phyloP scores from a whole-genome alignment of 2,797 vertebrate species.

The Telmatherina bonti region DNA sequence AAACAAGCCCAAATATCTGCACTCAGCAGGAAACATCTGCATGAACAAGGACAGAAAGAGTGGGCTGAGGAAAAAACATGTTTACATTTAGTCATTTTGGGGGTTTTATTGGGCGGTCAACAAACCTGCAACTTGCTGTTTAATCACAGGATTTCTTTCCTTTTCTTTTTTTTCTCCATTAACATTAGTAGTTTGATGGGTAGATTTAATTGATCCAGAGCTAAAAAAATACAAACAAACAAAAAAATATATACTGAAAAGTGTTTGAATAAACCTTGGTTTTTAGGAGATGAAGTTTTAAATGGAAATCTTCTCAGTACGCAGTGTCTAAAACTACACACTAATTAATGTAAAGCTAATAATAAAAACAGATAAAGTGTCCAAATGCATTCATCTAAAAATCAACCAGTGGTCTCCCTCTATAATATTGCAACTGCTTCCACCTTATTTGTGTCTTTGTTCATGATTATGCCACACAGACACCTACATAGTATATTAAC shows the following conservation, averaged over 20 bases:
- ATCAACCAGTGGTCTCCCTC: neutral
- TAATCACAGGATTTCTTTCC: conserved; percentile 31
- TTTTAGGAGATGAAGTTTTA: neutral
- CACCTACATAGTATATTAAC: neutral
- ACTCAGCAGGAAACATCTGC: conserved; percentile 72
- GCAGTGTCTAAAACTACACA: neutral
- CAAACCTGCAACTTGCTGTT: conserved; percentile 32
- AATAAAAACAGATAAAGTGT: neutral
- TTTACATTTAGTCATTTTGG: conserved; percentile 12
- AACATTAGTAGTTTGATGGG: conserved; percentile 15
- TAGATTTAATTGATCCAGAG: conserved; percentile 22
- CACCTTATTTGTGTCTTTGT: neutral
- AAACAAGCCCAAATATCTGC: conserved; percentile 77
- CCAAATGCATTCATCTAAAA: neutral
- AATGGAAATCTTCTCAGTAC: neutral
- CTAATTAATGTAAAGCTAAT: neutral
- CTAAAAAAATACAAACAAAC: neutral
- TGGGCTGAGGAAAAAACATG: conserved; percentile 17
- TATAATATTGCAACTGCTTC: neutral
- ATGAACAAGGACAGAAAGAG: conserved; percentile 35
- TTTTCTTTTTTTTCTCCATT: neutral
- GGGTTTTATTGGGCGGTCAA: conserved; percentile 14
- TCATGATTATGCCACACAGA: neutral
- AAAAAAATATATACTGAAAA: neutral
- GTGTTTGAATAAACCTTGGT: no score